Evolutionary conservation across 2,113 vertebrate species (phyloP).

Genomic region (Ornithorhynchus anatinus): DNA sequence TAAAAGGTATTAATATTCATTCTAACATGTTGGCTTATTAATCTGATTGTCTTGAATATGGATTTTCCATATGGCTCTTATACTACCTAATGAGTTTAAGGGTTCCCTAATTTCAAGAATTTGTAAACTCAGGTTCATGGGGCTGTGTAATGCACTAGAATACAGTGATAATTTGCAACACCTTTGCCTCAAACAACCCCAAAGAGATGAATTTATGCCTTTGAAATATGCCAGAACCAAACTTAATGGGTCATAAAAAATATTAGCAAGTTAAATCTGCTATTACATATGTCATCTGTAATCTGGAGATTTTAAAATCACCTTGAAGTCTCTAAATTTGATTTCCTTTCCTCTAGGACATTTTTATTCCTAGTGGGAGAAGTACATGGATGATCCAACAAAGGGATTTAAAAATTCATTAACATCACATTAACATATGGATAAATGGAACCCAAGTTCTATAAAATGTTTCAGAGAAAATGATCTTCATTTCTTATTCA

Average conservation of each 20-base stretch:
- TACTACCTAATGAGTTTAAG: slow-evolving; percentile 53
- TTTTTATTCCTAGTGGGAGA: slow-evolving; percentile 31
- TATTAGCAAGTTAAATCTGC: no score
- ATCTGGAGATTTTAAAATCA: no score
- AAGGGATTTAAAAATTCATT: slow-evolving; percentile 16
- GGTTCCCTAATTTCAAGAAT: no score
- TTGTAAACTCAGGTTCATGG: no score
- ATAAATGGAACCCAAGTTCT: slow-evolving; percentile 28
- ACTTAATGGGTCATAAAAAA: no score
- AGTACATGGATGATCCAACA: slow-evolving; percentile 30
- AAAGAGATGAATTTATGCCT: no score
- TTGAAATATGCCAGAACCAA: no score
- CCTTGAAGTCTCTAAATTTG: not conserved
- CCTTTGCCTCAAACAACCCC: no score
- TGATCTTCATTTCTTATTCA: slow-evolving; percentile 15
- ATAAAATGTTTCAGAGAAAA: not conserved
- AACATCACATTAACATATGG: slow-evolving; percentile 32
- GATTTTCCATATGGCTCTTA: slow-evolving; percentile 59
- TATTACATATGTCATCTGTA: no score
- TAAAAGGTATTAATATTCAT: slow-evolving; percentile 35
- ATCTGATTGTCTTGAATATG: slow-evolving; percentile 28
- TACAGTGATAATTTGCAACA: no score
- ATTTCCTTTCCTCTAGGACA: no score
- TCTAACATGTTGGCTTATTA: slow-evolving; percentile 47
- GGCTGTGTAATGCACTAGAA: no score